A percentile compares a stretch with the other conserved stretches of the same genome.
Evolutionary conservation across 2,113 vertebrate species (phyloP).

Genomic region (Protobothrops flavoviridis): DNA sequence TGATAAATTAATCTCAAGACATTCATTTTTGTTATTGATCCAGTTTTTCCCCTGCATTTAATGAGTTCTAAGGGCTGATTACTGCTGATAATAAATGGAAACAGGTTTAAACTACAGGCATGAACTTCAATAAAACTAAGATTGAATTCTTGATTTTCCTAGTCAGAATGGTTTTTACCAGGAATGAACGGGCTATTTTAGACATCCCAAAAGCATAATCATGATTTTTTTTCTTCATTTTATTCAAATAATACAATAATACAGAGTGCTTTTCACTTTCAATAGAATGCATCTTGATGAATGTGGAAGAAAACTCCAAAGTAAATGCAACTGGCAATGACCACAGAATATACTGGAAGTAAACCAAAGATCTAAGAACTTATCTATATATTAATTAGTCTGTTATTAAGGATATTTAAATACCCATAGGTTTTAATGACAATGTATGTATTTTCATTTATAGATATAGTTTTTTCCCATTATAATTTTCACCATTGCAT

Average conservation of each 20-base stretch:
- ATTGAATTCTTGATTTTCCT: neutral
- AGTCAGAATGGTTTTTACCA: neutral
- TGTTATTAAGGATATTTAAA: too few relatives aligned
- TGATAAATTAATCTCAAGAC: conserved; percentile 38
- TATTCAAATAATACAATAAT: neutral
- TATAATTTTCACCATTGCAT: neutral
- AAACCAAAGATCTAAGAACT: neutral
- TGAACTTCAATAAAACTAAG: neutral
- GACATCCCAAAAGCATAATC: neutral
- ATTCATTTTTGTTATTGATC: conserved; percentile 17
- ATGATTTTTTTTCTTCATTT: neutral
- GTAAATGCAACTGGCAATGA: neutral
- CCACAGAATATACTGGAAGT: neutral
- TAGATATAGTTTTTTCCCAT: neutral
- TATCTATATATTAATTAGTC: neutral
- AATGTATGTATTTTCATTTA: neutral
- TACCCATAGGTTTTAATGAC: neutral
- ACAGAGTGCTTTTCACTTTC: neutral
- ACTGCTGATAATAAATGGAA: conserved; percentile 10
- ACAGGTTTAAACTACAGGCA: neutral
- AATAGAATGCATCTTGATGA: neutral
- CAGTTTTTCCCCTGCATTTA: neutral
- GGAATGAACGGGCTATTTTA: neutral
- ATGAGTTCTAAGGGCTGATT: neutral
- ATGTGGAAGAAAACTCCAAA: neutral